Base-by-base conservation (phyloP, 2,113 vertebrate species). In the Gymnocephalus cernua region DNA sequence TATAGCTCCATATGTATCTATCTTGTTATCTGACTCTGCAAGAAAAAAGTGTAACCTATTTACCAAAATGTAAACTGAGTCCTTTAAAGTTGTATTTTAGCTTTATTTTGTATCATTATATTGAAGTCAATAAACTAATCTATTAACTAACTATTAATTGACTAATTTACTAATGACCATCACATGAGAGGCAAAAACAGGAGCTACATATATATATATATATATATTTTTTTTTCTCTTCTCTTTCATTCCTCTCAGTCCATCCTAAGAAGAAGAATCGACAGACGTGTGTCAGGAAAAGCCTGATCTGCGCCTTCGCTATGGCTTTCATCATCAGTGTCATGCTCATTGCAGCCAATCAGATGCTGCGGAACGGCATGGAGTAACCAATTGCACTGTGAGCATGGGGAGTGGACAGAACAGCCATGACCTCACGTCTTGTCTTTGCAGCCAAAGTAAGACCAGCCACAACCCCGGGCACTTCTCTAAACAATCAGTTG, bases 251-350 rank as follows among this genome's bases (percentile, higher is more conserved):
- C 57, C 8, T 79, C 53, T 19, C 91, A 99, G 98, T 99, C 90
- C 98, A 99, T 81, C 96, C 98, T 3, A 97, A 98, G 95, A 99
- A 98, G 88, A 98, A 99, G 95, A 99, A 99, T 91, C 93, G 97
- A 9, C 98, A 99, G 95, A 99, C 98, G 19, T 99, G 98, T 2
- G 98, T 99, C 69, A 96, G 98, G 89, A 99, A 99, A 95, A 99
- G 98, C 93, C 96, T 99, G 93, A 99, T 99, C 91, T 99, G 98
- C 90, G 98, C 98, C 51, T 99, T 99, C 19, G 98, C 98, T 59
- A 99, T 99, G 97, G 98, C 98, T 93, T 99, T 99, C 95, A 99
- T 99, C 91, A 99, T 99, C 89, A 99, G 98, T 74, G 98, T 99
- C 93, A 99, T 99, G 98, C 93, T 99, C 84, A 99, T 99, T 9